These are phyloP conservation scores for Cairina moschata DNA, from an alignment of 2,113 vertebrate species.

Conservation along the genomic window DNA sequence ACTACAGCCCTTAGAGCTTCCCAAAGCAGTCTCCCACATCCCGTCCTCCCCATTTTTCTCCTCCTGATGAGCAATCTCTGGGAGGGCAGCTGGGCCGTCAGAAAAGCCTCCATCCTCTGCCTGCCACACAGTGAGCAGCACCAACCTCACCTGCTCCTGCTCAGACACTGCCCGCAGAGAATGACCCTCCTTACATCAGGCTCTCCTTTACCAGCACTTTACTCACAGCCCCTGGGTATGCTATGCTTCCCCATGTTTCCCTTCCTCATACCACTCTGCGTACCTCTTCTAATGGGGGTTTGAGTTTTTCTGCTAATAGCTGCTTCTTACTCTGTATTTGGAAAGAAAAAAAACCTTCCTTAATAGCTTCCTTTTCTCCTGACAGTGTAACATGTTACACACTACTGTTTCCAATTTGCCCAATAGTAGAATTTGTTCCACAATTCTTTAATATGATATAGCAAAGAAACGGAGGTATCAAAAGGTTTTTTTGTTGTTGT, in stretches of 20 bases:
- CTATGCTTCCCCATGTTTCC: neutral
- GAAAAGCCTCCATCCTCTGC: neutral
- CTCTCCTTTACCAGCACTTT: neutral
- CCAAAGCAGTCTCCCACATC: too few species aligned
- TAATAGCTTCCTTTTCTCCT: neutral
- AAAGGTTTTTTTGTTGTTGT: neutral
- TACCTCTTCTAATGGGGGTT: neutral
- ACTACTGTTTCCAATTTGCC: neutral
- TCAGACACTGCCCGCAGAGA: neutral
- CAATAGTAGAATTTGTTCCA: neutral
- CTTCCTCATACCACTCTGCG: neutral
- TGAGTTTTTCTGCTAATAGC: neutral
- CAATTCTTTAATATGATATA: neutral
- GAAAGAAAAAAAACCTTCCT: neutral
- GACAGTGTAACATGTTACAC: neutral
- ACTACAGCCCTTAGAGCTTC: neutral
- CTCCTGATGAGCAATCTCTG: neutral
- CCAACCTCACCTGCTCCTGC: neutral
- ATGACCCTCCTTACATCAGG: neutral
- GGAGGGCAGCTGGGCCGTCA: neutral
- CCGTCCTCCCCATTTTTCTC: neutral
- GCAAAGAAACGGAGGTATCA: neutral
- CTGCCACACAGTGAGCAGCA: neutral
- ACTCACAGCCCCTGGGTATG: neutral
- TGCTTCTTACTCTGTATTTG: neutral